Evolutionary conservation across 2,797 vertebrate species (phyloP), one percentile per base, ranked within the genome.

Genomic region (Kryptolebias ocellatus): DNA sequence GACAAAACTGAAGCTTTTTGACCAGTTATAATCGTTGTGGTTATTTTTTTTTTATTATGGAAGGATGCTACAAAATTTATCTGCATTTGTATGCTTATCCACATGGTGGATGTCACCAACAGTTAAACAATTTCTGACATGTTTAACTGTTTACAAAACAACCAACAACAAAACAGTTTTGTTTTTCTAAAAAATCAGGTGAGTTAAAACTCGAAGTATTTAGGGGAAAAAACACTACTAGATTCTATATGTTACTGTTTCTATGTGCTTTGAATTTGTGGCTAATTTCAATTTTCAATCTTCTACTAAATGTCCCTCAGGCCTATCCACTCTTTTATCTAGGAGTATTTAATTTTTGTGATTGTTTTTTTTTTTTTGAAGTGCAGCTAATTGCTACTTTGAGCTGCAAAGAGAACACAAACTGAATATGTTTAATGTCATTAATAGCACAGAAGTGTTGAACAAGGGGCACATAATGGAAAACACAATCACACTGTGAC

Each of bases 361-460:
- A 54, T 15, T 79, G 70, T 8, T 31, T 54, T 16, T 78, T 69
- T 59, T 72, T 31, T 60, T 70, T 34, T 53, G 24, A 79, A 81
- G 67, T 69, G 64, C 70, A 61, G 39, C 37, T 80, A 83, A 85
- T 83, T 83, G 78, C 64, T 73, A 76, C 69, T 78, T 64, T 55
- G 31, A 72, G 42, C 50, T n/a, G 49, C 44, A 14, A 53, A 78
- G 50, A 39, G 31, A 49, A 66, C 28, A 50, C 14, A 82, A 80
- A 54, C 39, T 34, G 58, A 78, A 64, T 55, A 61, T 63, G 29
- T 73, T 61, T 68, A 59, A 71, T 81, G 42, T 12, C 60, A 68
- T 76, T 72, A 81, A 70, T 62, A 54, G 46, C 44, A 69, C 4
- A 59, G 54, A 77, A 60, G 29, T 39, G 44, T 60, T 58, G 37